phyloP scores from a whole-genome alignment of 1,140 invertebrate species.

The Zeugodacus cucurbitae region DNA sequence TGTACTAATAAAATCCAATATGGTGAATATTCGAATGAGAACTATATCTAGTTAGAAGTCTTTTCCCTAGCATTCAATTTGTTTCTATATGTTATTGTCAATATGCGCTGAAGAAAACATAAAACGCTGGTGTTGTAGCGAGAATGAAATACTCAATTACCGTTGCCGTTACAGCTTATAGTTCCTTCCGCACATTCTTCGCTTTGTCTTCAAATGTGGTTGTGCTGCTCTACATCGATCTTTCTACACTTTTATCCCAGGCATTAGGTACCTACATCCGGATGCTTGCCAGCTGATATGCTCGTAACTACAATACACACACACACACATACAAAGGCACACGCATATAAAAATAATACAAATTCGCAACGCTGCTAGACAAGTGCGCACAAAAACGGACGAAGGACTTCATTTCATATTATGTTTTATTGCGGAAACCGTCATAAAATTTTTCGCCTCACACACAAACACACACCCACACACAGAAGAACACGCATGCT shows the following conservation, averaged over 20 bases:
- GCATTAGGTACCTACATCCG: not conserved
- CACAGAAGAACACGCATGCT: not conserved
- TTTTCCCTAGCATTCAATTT: too few species aligned
- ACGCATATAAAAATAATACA: not conserved
- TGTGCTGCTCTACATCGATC: not conserved
- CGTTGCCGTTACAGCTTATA: not conserved
- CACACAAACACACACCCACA: not conserved
- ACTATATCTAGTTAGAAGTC: too few species aligned
- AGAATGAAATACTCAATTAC: not conserved
- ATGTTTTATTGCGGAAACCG: constrained; percentile 12
- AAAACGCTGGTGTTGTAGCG: not conserved
- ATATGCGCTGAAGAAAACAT: too few species aligned
- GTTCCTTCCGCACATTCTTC: not conserved
- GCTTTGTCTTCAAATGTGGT: not conserved
- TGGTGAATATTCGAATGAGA: too few species aligned
- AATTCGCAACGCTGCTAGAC: not conserved
- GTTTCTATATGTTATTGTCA: too few species aligned
- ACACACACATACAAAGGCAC: not conserved
- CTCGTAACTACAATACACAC: not conserved
- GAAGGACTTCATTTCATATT: constrained; percentile 25
- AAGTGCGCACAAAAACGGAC: not conserved
- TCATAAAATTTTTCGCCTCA: not conserved
- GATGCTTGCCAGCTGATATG: not conserved
- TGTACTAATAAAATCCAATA: too few species aligned
- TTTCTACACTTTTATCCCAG: not conserved